A percentile compares a stretch with the other conserved stretches of the same genome.
Conservation (phyloP, 2,113 vertebrate genomes). For the Turnix velox region DNA sequence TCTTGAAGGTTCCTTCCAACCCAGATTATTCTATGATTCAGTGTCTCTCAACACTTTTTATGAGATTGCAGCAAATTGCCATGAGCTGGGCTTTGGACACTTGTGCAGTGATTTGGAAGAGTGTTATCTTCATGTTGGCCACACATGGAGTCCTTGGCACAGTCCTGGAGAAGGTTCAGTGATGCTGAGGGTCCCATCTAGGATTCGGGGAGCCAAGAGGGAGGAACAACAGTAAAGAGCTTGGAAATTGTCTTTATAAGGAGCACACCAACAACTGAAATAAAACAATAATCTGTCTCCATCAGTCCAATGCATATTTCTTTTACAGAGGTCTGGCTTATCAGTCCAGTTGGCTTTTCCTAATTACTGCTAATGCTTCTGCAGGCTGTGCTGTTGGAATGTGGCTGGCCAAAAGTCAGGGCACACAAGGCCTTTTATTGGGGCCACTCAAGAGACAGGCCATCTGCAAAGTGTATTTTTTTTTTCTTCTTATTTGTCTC, state of each 20-base stretch:
- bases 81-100: neutral
- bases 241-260: neutral
- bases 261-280: neutral
- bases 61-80: neutral
- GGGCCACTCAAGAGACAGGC: neutral
- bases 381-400: constrained; percentile 2
- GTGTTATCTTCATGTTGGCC: neutral
- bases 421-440: neutral
- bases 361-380: constrained; percentile 21
- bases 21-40: too few relatives aligned
- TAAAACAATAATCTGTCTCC: neutral
- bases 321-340: neutral
- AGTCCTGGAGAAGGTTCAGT: neutral
- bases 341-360: neutral
- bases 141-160: neutral
- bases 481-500: neutral
- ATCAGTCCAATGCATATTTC: neutral
- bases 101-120: neutral
- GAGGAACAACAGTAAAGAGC: neutral
- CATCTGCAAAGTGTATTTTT: constrained; percentile 6
- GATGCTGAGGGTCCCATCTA: neutral
- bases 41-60: neutral
- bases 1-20: too few relatives aligned
- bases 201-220: neutral
- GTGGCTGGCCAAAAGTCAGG: neutral